Base-by-base conservation (phyloP, 2,113 vertebrate species). In the Gopherus evgoodei region DNA sequence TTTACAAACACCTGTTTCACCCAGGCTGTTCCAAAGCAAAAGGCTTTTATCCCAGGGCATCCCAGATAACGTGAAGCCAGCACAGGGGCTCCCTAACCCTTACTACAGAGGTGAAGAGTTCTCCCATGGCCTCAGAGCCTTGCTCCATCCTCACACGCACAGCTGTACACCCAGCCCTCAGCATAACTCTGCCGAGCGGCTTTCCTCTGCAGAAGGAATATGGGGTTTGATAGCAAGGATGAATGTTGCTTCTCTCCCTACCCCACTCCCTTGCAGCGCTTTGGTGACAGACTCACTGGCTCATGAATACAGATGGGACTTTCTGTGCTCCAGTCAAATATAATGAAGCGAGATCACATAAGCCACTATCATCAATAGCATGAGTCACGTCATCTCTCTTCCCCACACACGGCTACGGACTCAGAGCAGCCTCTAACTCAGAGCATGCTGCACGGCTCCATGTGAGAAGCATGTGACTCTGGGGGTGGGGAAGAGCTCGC, bases 331-430 rank as follows among this genome's bases (percentile, higher is more conserved):
- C 75, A 52, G 4, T 5, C 19, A 53, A 90, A 82, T 0, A 4
- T 0, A 3, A 6, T 4, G 11, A 14, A 54, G 3, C 4, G 22
- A n/a, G 8, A 52, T 44, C 27, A 47, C 0, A 0, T 1, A 54
- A 75, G 11, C 2, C 75, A 44, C 38, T 14, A 10, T 1, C 22
- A n/a, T 9, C 54, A 53, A 50, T 13, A 81, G 54, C 47, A 35
- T 0, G 2, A 57, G 25, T 78, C 5, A 44, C 89, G 65, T 91
- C 65, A 89, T 29, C 24, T 35, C 53, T 79, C 42, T 78, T 53
- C 6, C 31, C n/a, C 13, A 50, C 79, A 81, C 29, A 72, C n/a
- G 81, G 42, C 3, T 31, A 90, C 84, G 57, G 47, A 89, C 38
- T 1, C 19, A 19, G 50, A 54, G 44, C 13, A 95, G 65, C 1